phyloP scores from a whole-genome alignment of 2,113 vertebrate genomes.

The Hemiprocne comata region DNA sequence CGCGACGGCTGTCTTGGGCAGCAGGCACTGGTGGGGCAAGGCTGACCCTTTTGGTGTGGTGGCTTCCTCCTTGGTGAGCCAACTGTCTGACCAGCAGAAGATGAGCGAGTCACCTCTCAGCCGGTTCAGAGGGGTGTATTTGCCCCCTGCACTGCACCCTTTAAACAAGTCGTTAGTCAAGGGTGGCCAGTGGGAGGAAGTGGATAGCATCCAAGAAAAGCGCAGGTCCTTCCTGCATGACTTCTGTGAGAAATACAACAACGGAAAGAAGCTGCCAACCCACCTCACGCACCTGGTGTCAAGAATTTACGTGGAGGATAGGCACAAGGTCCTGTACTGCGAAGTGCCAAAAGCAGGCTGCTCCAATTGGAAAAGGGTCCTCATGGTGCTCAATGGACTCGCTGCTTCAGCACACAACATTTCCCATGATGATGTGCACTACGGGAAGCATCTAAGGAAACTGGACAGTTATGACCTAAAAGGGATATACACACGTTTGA shows the following conservation, averaged over 20 bases:
- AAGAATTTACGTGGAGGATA: slow-evolving; percentile 80
- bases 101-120: slow-evolving; percentile 1
- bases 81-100: slow-evolving; percentile 8
- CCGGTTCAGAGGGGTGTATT: slow-evolving; percentile 32
- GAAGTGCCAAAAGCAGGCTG: slow-evolving; percentile 81
- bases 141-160: slow-evolving; percentile 10
- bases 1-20: background rate
- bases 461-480: slow-evolving; percentile 77
- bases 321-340: slow-evolving; percentile 80
- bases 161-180: slow-evolving; percentile 60
- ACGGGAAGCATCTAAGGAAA: slow-evolving; percentile 76
- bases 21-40: background rate
- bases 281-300: slow-evolving; percentile 72
- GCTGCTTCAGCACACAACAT: slow-evolving; percentile 73
- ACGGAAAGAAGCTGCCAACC: slow-evolving; percentile 20
- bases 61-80: background rate
- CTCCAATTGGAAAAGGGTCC: slow-evolving; percentile 80
- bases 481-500: slow-evolving; percentile 73
- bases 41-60: background rate
- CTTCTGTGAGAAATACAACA: slow-evolving; percentile 73
- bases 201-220: slow-evolving; percentile 59
- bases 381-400: slow-evolving; percentile 77
- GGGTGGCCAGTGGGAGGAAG: slow-evolving; percentile 58
- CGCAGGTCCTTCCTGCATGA: slow-evolving; percentile 71
- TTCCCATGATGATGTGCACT: slow-evolving; percentile 79